Conservation (phyloP, 2,113 vertebrate genomes). For the Toxotes jaculatrix region DNA sequence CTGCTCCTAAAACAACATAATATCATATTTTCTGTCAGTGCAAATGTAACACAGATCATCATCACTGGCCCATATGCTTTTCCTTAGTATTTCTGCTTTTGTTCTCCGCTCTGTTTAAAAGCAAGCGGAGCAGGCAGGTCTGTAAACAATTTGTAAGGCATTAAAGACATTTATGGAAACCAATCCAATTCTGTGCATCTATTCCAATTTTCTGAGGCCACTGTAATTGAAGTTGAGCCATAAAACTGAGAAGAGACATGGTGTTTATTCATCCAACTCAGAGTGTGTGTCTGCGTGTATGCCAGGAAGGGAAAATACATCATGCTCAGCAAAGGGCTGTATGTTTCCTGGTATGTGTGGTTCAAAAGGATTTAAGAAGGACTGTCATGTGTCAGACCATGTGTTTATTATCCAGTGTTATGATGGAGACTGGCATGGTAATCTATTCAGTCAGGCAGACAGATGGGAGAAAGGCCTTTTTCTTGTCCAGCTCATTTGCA, state of each 20-base stretch:
- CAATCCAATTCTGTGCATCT: slow-evolving; percentile 40
- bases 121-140: slow-evolving; percentile 8
- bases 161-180: slow-evolving; percentile 54
- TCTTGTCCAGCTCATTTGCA: slow-evolving; percentile 47
- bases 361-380: slow-evolving; percentile 32
- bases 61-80: not conserved
- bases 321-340: slow-evolving; percentile 8
- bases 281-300: not conserved
- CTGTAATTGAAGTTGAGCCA: slow-evolving; percentile 42
- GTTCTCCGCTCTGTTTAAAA: slow-evolving; percentile 1
- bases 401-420: slow-evolving; percentile 48
- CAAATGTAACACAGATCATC: slow-evolving; percentile 18
- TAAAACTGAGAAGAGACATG: slow-evolving; percentile 51
- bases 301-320: slow-evolving; percentile 19
- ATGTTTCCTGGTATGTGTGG: slow-evolving; percentile 29
- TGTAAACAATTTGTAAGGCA: slow-evolving; percentile 53
- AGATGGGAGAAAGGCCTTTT: slow-evolving; percentile 11
- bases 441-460: slow-evolving; percentile 37
- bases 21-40: slow-evolving; percentile 6
- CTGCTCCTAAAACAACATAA: slow-evolving; percentile 16
- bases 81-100: slow-evolving; percentile 17
- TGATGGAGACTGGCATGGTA: slow-evolving; percentile 26
- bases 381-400: slow-evolving; percentile 34
- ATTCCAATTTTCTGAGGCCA: slow-evolving; percentile 46
- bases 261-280: slow-evolving; percentile 51